Percentiles rank a stretch among this genome's conserved stretches.
Evolutionary conservation across 2,113 vertebrate genomes (phyloP).

Genomic region (Lampris incognitus): DNA sequence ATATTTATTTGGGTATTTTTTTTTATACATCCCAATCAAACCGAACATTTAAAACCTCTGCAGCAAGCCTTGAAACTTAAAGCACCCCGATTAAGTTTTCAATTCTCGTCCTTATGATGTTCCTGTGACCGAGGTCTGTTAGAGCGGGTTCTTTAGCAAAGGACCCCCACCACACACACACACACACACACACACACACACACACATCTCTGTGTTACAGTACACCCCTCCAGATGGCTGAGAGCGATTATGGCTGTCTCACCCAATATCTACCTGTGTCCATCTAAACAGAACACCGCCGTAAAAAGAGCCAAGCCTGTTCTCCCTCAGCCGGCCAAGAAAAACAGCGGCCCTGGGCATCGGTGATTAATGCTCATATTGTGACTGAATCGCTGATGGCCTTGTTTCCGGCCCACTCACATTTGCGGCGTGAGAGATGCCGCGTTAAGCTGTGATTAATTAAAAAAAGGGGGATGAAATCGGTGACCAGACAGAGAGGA

Average conservation of each 20-base stretch:
- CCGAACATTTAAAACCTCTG: background rate
- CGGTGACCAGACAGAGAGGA: constrained; percentile 1
- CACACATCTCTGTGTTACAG: constrained; percentile 24
- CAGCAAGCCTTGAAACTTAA: constrained; percentile 26
- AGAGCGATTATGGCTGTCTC: constrained; percentile 63
- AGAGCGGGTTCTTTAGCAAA: background rate
- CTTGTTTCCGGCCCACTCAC: background rate
- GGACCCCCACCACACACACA: background rate
- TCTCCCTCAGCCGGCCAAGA: constrained; percentile 38
- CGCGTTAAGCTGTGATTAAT: constrained; percentile 43
- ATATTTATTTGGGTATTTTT: no score
- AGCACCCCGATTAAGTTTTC: constrained; percentile 33
- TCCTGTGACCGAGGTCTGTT: background rate
- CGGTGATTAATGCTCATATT: constrained; percentile 1
- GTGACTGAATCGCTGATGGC: constrained; percentile 7
- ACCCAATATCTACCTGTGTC: constrained; percentile 57
- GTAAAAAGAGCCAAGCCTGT: constrained; percentile 16
- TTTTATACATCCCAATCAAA: background rate
- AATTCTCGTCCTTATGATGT: constrained; percentile 20
- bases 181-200: background rate
- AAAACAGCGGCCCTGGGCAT: constrained; percentile 42
- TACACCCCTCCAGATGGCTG: constrained; percentile 58
- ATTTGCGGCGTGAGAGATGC: background rate
- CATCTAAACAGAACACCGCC: constrained; percentile 31
- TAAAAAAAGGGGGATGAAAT: constrained; percentile 7